Percentiles rank a stretch among this genome's conserved stretches.
Conservation (phyloP, 1,140 invertebrate genomes). For the Drosophila pectinifera region DNA sequence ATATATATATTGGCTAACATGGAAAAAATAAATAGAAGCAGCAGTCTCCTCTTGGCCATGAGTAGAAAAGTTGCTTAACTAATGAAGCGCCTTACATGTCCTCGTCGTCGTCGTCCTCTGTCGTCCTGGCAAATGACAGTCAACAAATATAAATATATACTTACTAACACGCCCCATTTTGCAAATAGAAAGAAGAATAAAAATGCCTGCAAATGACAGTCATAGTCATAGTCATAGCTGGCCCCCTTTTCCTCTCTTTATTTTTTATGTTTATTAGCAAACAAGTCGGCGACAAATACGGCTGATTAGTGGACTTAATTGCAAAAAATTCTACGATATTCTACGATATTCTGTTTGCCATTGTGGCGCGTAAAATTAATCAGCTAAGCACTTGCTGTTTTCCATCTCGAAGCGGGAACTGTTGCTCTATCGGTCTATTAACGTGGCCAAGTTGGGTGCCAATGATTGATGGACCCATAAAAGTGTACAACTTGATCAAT, state of each 20-base stretch:
- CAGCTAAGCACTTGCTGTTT: not conserved
- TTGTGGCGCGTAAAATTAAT: not conserved
- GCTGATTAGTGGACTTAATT: slow-evolving; percentile 18
- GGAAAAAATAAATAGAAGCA: slow-evolving; percentile 26
- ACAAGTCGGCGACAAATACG: not conserved
- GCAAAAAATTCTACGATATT: too few relatives aligned
- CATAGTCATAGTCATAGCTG: not conserved
- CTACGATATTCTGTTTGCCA: not conserved
- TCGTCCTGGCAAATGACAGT: slow-evolving; percentile 18
- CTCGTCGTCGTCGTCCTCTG: not conserved
- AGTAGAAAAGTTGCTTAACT: slow-evolving; percentile 44
- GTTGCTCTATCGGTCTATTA: too few relatives aligned
- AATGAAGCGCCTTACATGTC: slow-evolving; percentile 40
- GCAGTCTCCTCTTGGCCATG: slow-evolving; percentile 1
- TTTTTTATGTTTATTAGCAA: slow-evolving; percentile 7
- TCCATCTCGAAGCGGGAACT: not conserved
- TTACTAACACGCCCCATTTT: slow-evolving; percentile 18
- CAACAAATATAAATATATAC: slow-evolving; percentile 16
- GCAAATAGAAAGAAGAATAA: slow-evolving; percentile 30
- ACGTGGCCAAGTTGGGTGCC: not conserved
- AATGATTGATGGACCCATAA: not conserved
- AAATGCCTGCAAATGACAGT: slow-evolving; percentile 22
- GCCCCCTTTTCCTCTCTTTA: not conserved
- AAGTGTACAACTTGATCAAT: slow-evolving; percentile 8
- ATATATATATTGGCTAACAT: slow-evolving; percentile 32